Base-by-base conservation (phyloP, 2,113 vertebrate species). In the Salvelinus sp. region DNA sequence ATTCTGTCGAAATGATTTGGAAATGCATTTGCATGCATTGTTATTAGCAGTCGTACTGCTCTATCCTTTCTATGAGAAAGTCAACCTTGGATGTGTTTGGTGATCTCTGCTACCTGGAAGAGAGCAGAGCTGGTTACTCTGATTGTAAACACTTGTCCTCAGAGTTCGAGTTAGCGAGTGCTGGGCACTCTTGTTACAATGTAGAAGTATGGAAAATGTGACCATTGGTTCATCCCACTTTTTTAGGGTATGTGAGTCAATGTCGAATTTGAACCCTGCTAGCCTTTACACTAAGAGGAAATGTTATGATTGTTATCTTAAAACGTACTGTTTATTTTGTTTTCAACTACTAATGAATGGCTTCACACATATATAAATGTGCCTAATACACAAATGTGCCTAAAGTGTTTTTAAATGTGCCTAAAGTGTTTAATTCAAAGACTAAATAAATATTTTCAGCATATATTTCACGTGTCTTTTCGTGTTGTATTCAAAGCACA, bases 41-140 rank as follows among this genome's bases (percentile, higher is more conserved):
- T 68, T 68, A 68, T 38, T n/a, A 18, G 66, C 66, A 68, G 66
- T 27, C 38, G 6, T 68, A 68, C 66, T 68, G 66, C 66, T 68
- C 28, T 68, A 68, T 33, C 28, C 66, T 68, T 68, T 68, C 65
- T 38, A 9, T 68, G 30, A 38, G 30, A 68, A 68, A 33, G 30
- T 68, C 16, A 18, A 30, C 14, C 9, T 20, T 20, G 66, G 28
- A 33, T 33, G 30, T 30, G 28, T 68, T 18, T 14, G 30, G n/a
- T 20, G 28, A 68, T 38, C 18, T 38, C 38, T 33, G 30, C 2
- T 68, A 27, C 66, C 66, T 68, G 6, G n/a, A 33, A 33, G 28
- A 66, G 18, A 68, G 16, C 28, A 33, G 18, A 33, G 28, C 16
- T 5, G 66, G 30, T 30, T 33, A n/a, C 30, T 68, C 30, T 68